Evolutionary conservation across 2,113 vertebrate genomes (phyloP), one percentile per base, ranked within the genome.

Genomic region (Gambusia holbrooki): DNA sequence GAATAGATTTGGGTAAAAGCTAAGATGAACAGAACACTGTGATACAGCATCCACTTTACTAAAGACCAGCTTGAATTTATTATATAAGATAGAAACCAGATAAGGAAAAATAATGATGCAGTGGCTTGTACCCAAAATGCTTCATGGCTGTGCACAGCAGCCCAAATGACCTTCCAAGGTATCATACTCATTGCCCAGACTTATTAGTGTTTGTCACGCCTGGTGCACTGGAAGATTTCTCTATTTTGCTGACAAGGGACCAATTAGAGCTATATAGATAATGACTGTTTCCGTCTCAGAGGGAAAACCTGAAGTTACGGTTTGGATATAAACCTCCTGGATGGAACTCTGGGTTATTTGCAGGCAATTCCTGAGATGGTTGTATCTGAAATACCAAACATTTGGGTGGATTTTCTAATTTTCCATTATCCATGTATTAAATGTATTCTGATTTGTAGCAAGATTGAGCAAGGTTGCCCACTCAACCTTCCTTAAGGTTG

Each of bases 251-350:
- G 68, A 81, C 69, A 77, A 64, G 69, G 17, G 1, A 48, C 71
- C 87, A 79, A 81, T 84, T 86, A 70, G 45, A 15, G 65, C 30
- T 63, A 30, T 54, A 69, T 37, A 62, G 64, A 80, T 76, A 75
- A 76, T 69, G 61, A 74, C 72, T 69, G 54, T 25, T 80, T 58
- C 42, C 12, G 67, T 80, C 81, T 63, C 42, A 64, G 35, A 70
- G 69, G 40, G 29, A 70, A 67, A 76, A 48, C 19, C 1, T 9
- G 62, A 71, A 35, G 28, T 19, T 51, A 30, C 42, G 22, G 32
- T n/a, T 0, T 27, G 48, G 25, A 4, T 28, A 4, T n/a, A 69
- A 45, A 66, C 12, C 67, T 64, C 33, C 51, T 0, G 13, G 28
- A 15, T 58, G 37, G n/a, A 28, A 54, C 35, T 35, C 62, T 27